phyloP scores from a whole-genome alignment of 1,140 invertebrate species.

The Centruroides vittatus region DNA sequence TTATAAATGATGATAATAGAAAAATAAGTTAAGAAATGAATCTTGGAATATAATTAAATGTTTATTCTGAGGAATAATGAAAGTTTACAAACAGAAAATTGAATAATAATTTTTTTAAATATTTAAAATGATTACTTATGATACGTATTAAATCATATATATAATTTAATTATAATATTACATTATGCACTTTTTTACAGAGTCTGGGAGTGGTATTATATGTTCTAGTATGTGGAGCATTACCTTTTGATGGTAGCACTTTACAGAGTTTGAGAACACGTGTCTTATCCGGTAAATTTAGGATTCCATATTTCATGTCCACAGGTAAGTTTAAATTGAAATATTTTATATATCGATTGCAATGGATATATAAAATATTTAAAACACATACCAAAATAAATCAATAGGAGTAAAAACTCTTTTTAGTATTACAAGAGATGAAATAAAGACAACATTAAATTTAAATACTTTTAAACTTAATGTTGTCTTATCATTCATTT shows the following conservation, averaged over 20 bases:
- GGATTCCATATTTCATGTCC: conserved; percentile 97
- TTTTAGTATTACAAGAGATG: background rate
- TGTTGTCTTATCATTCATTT: no score
- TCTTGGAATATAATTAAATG: no score
- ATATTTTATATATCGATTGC: background rate
- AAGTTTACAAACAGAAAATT: no score
- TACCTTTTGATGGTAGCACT: conserved; percentile 90
- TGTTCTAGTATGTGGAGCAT: conserved; percentile 86
- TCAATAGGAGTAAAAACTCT: background rate
- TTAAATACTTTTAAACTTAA: no score
- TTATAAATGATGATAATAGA: no score
- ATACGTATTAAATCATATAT: background rate
- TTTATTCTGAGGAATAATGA: no score
- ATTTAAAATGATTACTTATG: no score
- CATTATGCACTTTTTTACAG: conserved; percentile 39
- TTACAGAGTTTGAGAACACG: conserved; percentile 74
- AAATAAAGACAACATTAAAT: no score
- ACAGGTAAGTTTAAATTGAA: conserved; percentile 28
- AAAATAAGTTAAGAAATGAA: no score
- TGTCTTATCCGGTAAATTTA: conserved; percentile 80
- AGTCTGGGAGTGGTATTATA: conserved; percentile 92
- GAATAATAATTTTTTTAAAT: no score
- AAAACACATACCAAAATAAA: background rate
- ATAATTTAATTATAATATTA: background rate
- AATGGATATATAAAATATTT: background rate